Evolutionary conservation across 2,888 invertebrate genomes (phyloP), one percentile per base, ranked within the genome.

Genomic region (Conistra vaccinii): DNA sequence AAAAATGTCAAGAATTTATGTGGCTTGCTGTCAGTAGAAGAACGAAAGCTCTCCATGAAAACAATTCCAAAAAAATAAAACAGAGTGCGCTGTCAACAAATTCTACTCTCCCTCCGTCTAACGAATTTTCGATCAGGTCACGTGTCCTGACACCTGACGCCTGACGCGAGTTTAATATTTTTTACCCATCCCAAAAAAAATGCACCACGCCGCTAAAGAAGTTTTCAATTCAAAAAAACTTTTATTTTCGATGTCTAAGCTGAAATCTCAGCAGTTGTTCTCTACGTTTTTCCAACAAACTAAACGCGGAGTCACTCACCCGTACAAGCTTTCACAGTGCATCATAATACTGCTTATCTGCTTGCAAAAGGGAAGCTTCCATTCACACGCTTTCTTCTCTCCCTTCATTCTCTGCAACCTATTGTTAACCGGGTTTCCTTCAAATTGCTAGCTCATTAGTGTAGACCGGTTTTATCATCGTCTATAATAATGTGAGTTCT

Each of bases 391-490:
- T 79, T 79, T 51, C 48, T 57, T 42, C 48, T 5, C n/a, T 14
- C 45, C 29, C 48, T 35, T 20, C 48, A 42, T 73, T 57, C 62
- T 79, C 17, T 42, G 7, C 73, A 0, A 10, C 0, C 39, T 32
- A 72, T 79, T 77, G 76, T 79, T 39, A 77, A 51, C 29, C 71
- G 23, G 73, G 23, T 76, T 62, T 76, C 32, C 79, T 76, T 48
- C 45, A 14, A 72, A 72, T 71, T 39, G 53, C 76, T 23, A 72
- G 79, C 79, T 76, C 72, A 72, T 79, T 79, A 76, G 79, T 78
- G 61, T 79, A 71, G 48, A 79, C 76, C 23, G 26, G 72, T n/a
- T 55, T 55, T 72, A 62, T 79, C 29, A 48, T 42, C 39, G 53
- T 72, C 23, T 71, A 55, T 79, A 55, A 23, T 71, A 78, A 72